Percentiles rank a stretch among this genome's conserved stretches.
Conservation (phyloP, 2,113 vertebrate species). For the Odontesthes bonariensis region DNA sequence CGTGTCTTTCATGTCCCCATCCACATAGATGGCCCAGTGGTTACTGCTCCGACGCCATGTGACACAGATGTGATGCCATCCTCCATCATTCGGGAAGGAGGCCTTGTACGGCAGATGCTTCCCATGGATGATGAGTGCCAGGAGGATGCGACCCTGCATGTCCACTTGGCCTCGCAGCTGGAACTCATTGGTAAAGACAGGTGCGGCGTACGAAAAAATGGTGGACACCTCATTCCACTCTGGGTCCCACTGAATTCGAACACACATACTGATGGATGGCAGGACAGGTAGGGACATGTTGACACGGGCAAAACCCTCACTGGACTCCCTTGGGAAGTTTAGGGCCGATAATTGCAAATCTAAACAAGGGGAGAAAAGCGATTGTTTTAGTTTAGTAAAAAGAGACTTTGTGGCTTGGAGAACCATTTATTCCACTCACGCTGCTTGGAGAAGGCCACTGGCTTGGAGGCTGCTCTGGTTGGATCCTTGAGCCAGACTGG, state of each 20-base stretch:
- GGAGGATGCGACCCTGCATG: conserved; percentile 76
- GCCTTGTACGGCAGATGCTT: conserved; percentile 88
- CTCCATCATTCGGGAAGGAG: conserved; percentile 80
- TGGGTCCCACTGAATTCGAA: conserved; percentile 88
- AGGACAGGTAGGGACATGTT: conserved; percentile 80
- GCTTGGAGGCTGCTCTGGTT: conserved; percentile 3
- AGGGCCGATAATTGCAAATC: conserved; percentile 73
- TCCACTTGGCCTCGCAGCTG: conserved; percentile 86
- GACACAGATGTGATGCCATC: conserved; percentile 91
- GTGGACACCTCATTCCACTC: conserved; percentile 79
- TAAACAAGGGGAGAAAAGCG: conserved; percentile 26
- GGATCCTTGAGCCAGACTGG: conserved; percentile 83
- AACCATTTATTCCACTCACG: conserved; percentile 64
- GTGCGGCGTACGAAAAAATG: conserved; percentile 88
- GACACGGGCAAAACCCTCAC: conserved; percentile 82
- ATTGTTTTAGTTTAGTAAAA: neutral
- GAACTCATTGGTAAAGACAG: conserved; percentile 86
- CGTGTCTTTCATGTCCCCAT: conserved; percentile 77
- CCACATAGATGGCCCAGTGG: conserved; percentile 85
- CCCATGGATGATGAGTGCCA: conserved; percentile 88
- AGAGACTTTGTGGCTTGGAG: neutral
- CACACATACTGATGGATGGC: conserved; percentile 84
- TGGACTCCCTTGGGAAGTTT: conserved; percentile 83
- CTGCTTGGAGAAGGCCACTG: conserved; percentile 57
- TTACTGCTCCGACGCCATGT: conserved; percentile 82